These are phyloP conservation scores for Paedocypris micromegethes DNA, from an alignment of 2,797 vertebrate genomes.

Conservation along the genomic window DNA sequence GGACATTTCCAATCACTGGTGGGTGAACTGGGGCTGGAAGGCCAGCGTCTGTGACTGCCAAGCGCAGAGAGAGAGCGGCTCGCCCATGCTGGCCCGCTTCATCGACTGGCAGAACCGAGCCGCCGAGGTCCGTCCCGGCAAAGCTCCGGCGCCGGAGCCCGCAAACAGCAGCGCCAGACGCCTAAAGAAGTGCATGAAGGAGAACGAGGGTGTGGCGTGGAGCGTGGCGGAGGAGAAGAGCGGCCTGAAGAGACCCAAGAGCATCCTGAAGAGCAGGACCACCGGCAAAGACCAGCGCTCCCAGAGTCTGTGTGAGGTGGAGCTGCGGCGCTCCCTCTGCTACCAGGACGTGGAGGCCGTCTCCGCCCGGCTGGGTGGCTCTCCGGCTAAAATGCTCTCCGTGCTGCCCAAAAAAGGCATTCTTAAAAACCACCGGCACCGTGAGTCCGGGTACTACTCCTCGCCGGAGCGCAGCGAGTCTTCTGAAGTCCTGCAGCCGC, in stretches of 20 bases:
- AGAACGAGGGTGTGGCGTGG: constrained; percentile 39
- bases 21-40: constrained; percentile 83
- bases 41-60: constrained; percentile 75
- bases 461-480: constrained; percentile 59
- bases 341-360: constrained; percentile 62
- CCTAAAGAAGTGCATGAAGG: constrained; percentile 46
- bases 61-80: constrained; percentile 68
- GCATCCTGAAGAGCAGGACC: constrained; percentile 79
- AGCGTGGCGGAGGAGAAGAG: constrained; percentile 55
- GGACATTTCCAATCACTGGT: constrained; percentile 83
- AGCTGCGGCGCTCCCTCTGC: constrained; percentile 66
- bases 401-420: constrained; percentile 79
- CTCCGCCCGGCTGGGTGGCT: constrained; percentile 58
- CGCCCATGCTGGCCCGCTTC: constrained; percentile 75
- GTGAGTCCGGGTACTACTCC: constrained; percentile 64
- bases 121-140: constrained; percentile 32
- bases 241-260: constrained; percentile 77
- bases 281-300: constrained; percentile 74
- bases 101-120: constrained; percentile 77
- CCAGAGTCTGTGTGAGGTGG: constrained; percentile 76
- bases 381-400: constrained; percentile 60
- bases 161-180: constrained; percentile 25
- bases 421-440: constrained; percentile 71
- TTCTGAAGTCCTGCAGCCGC: constrained; percentile 40
- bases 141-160: constrained; percentile 26